These are phyloP conservation scores for Tenebrio molitor DNA, from an alignment of 1,140 invertebrate species.

Conservation along the genomic window DNA sequence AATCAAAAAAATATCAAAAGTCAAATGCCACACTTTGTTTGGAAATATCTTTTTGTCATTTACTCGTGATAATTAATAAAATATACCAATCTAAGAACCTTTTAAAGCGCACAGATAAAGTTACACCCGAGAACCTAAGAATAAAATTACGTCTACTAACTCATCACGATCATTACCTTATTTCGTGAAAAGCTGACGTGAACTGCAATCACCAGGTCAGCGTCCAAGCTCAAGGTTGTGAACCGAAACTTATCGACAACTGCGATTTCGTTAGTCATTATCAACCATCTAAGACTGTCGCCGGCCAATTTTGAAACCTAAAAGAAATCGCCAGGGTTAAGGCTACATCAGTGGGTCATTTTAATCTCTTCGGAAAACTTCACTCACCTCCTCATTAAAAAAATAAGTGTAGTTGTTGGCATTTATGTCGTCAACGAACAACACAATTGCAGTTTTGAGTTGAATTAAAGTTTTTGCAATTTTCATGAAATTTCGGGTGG, in stretches of 20 bases:
- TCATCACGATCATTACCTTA: slow-evolving; percentile 15
- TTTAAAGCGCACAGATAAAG: no score
- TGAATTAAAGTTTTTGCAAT: neutral
- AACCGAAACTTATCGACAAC: slow-evolving; percentile 16
- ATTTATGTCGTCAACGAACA: neutral
- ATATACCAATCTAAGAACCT: no score
- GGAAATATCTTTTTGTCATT: no score
- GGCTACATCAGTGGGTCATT: neutral
- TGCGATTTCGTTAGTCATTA: neutral
- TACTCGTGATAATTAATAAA: no score
- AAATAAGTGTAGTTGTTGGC: slow-evolving; percentile 14
- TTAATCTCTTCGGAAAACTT: neutral
- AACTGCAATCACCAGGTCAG: slow-evolving; percentile 38
- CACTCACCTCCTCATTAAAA: slow-evolving; percentile 11
- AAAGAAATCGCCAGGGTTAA: neutral
- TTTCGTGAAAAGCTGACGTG: neutral
- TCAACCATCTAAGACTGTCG: neutral
- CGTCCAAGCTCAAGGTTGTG: slow-evolving; percentile 28
- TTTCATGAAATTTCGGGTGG: neutral
- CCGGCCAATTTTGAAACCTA: neutral
- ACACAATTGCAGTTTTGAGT: slow-evolving; percentile 3
- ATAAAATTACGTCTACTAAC: neutral
- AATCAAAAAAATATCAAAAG: no score
- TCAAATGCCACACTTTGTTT: no score
- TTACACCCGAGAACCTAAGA: no score